Conservation (phyloP, 2,113 vertebrate species). For the Chinchilla lanigera region DNA sequence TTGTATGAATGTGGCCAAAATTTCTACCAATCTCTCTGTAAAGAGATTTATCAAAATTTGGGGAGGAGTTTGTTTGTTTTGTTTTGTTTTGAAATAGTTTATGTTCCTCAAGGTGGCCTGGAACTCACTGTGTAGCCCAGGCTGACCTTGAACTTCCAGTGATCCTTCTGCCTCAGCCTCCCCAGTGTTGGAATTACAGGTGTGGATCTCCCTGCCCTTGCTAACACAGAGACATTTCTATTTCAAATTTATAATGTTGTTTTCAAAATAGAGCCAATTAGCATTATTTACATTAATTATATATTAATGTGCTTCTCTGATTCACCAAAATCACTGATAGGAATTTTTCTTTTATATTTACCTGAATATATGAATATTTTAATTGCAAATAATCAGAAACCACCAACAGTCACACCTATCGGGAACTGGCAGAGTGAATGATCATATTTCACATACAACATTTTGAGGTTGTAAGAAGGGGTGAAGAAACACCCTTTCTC, state of each 20-base stretch:
- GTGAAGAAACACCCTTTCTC: background rate
- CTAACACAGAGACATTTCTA: background rate
- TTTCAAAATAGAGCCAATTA: background rate
- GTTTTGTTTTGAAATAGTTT: background rate
- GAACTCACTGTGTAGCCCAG: background rate
- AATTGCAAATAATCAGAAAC: background rate
- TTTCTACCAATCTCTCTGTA: background rate
- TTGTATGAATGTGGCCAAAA: background rate
- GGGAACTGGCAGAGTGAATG: background rate
- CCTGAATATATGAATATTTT: background rate
- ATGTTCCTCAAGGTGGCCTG: background rate
- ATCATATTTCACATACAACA: rapidly evolving
- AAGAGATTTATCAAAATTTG: background rate
- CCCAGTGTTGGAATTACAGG: background rate
- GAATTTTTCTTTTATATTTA: background rate
- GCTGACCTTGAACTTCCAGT: background rate
- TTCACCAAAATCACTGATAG: background rate
- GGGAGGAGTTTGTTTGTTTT: background rate
- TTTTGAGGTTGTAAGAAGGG: background rate
- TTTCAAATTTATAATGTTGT: background rate
- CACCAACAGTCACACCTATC: background rate
- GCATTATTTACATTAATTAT: background rate
- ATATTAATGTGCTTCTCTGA: background rate
- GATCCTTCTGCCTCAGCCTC: background rate
- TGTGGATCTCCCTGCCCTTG: rapidly evolving